Conservation (phyloP, 2,113 vertebrate species). For the Chiloscyllium plagiosum region DNA sequence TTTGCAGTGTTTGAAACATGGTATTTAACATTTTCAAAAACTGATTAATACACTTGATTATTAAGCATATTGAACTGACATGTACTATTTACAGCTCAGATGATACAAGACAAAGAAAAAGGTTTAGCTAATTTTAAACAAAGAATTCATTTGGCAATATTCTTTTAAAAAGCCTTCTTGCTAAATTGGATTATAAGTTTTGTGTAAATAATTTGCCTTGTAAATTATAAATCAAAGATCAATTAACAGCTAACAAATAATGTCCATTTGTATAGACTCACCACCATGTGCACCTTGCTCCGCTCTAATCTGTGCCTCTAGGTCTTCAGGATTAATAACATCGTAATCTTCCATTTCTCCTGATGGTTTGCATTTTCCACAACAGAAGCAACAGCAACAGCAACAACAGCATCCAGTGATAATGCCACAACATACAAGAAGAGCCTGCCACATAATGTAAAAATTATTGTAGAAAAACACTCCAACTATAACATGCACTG, state of each 20-base stretch:
- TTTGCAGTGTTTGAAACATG: background rate
- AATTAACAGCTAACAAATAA: background rate
- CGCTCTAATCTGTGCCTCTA: conserved; percentile 69
- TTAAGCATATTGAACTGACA: background rate
- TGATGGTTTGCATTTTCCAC: conserved; percentile 67
- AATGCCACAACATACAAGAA: conserved; percentile 63
- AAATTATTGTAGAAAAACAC: background rate
- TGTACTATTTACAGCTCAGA: background rate
- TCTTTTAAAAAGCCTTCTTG: background rate
- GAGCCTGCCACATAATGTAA: conserved; percentile 51
- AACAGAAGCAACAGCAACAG: conserved; percentile 87
- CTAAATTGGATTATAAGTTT: background rate
- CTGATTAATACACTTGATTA: background rate
- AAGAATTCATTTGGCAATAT: background rate
- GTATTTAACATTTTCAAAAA: background rate
- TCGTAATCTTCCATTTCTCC: conserved; percentile 69
- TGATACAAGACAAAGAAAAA: background rate
- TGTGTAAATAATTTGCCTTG: too few species aligned
- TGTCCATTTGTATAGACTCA: conserved; percentile 1
- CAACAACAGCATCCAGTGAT: conserved; percentile 84
- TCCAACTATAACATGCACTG: too few species aligned
- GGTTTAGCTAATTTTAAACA: background rate
- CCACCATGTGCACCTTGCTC: conserved; percentile 57
- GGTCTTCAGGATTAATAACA: conserved; percentile 65
- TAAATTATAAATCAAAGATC: background rate